phyloP scores from a whole-genome alignment of 2,113 vertebrate genomes.

The Pseudorasbora parva region DNA sequence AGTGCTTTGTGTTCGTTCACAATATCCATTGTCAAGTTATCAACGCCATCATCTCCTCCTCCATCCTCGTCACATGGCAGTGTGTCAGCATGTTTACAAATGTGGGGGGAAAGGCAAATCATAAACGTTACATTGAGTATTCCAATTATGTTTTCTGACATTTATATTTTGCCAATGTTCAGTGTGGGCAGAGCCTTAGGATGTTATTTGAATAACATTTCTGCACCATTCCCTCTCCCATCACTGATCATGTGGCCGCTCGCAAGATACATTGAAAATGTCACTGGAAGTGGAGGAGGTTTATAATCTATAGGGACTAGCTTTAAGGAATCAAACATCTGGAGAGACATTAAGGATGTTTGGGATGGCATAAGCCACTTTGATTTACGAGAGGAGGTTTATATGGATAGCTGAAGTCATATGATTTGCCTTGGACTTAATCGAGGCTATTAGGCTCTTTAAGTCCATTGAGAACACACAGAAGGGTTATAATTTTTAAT shows the following conservation, averaged over 20 bases:
- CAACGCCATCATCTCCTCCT: not conserved
- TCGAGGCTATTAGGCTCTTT: not conserved
- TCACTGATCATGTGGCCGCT: constrained; percentile 21
- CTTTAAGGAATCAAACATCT: constrained; percentile 7
- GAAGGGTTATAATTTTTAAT: not conserved
- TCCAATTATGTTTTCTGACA: constrained; percentile 10
- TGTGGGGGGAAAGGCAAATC: not conserved
- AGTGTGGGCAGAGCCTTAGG: constrained; percentile 10
- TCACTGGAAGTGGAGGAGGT: not conserved
- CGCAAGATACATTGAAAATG: constrained; percentile 1
- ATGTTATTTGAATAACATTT: constrained; percentile 30
- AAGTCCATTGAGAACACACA: not conserved
- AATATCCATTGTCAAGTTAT: constrained; percentile 22
- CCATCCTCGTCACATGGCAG: not conserved
- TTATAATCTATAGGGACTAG: not conserved
- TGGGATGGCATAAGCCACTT: not conserved
- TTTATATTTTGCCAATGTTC: constrained; percentile 23
- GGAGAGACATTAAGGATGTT: not conserved
- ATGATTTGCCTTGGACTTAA: not conserved
- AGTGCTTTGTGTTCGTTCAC: not conserved
- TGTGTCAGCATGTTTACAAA: not conserved
- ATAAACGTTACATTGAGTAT: not conserved
- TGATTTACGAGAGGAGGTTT: not conserved
- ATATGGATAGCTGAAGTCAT: not conserved
- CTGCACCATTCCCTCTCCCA: constrained; percentile 13